Evolutionary conservation across 2,888 invertebrate species (phyloP), one percentile per base, ranked within the genome.

Genomic region (Drosophila yooni): DNA sequence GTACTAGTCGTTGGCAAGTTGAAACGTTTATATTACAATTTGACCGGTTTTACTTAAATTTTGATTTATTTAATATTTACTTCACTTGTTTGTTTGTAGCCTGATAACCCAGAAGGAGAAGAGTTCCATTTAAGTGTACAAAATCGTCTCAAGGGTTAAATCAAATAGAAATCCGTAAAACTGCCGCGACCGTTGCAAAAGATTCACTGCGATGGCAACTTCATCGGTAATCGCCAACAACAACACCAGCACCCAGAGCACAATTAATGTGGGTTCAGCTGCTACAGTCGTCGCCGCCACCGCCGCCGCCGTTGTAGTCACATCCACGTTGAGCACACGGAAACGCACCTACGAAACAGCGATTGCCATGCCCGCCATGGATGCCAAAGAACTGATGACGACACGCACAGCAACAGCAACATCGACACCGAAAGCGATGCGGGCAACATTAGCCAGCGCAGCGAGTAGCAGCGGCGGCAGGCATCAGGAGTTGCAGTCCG

Each of bases 271-370:
- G 76, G 88, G 87, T 77, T 76, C 89, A 74, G 72, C 74, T 43
- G 70, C 77, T 72, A 52, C 81, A 58, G 68, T 59, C 59, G 76
- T 76, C 57, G 66, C 79, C 7, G 58, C 68, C 62, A 65, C 64
- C 56, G 70, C 79, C 56, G 71, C 74, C 56, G 70, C 73, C 71
- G 65, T 71, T 65, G 74, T 74, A 11, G 82, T 78, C 53, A 74
- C 81, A 63, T 76, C 90, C 31, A 83, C 87, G 33, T 68, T 83
- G 65, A 87, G 88, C 71, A 91, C 91, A 76, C 91, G 92, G 11
- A 93, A 93, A 82, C 90, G 92, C 66, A 90, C 88, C 60, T 93
- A 93, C 90, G 92, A 92, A 70, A 89, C 91, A 71, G 91, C 93
- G 54, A 88, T 92, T 74, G 83, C 83, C 54, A 92, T 92, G 91